These are phyloP conservation scores for Paramormyrops kingsleyae DNA, from an alignment of 2,113 vertebrate species.

Conservation along the genomic window DNA sequence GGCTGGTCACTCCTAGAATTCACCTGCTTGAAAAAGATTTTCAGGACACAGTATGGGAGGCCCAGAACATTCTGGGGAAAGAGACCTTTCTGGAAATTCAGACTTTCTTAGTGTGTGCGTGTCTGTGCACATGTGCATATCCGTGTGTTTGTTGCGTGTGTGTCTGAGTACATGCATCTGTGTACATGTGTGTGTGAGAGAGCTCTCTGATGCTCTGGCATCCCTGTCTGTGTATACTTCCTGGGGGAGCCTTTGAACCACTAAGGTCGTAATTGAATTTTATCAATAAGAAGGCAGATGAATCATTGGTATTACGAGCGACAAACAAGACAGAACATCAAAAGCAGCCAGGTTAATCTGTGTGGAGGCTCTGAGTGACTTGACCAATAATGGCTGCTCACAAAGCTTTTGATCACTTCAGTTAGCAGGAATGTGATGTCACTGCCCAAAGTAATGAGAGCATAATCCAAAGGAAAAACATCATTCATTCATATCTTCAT, in stretches of 20 bases:
- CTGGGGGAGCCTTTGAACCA: background rate
- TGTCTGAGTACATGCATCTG: background rate
- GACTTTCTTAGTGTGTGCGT: background rate
- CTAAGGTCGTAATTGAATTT: background rate
- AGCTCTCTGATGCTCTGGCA: background rate
- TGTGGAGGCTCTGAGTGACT: background rate
- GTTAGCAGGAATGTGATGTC: background rate
- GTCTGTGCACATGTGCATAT: background rate
- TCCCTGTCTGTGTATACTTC: background rate
- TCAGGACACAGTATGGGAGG: background rate
- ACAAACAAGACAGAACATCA: background rate
- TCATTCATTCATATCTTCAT: background rate
- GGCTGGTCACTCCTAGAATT: background rate
- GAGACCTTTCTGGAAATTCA: background rate
- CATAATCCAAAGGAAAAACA: background rate
- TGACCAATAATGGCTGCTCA: background rate
- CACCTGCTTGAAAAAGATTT: background rate
- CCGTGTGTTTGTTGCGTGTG: background rate
- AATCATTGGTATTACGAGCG: background rate
- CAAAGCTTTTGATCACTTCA: background rate
- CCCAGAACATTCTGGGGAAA: background rate
- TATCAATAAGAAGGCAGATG: background rate
- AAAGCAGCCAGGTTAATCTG: background rate
- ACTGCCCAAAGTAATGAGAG: background rate
- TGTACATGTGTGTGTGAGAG: background rate